Evolutionary conservation across 53 echinoderm and acorn worm genomes (phyloP), one percentile per base, ranked within the genome.

Genomic region (Mesocentrotus franciscanus): DNA sequence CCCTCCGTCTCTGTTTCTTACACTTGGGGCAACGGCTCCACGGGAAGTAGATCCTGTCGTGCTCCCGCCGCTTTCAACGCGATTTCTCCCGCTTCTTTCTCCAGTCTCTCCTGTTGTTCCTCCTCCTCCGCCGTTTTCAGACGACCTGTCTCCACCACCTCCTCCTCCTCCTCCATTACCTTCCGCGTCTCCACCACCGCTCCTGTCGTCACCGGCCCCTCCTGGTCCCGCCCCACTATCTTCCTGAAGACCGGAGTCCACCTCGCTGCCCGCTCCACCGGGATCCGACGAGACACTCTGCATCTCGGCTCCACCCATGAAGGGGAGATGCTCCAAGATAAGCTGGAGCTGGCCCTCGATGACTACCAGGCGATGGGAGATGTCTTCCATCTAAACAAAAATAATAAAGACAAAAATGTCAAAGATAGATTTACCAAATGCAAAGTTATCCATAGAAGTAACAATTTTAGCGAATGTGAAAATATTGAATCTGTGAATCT

Each of bases 341-440:
- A 94, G 61, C 59, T 98, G 96, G 32, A 98, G 92, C 90, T 97
- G 97, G 33, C 94, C 66, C 72, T 98, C 96, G 90, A 98, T 96
- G 12, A 95, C 94, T 39, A 90, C 93, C 75, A 98, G 84, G 35
- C 95, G 97, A 62, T 96, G 94, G 16, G 97, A 98, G 36, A 98
- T 90, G 34, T 95, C 92, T 83, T 93, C 94, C 97, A 98, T 98
- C 98, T 98, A 78, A 61, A 92, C 13, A 61, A 49, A 49, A 49
- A 49, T 4, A 49, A 81, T 36, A 9, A 56, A 64, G 61, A 35
- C 11, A 90, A 22, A 64, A n/a, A n/a, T 14, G 90, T 24, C 1
- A 85, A 85, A 85, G 78, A 56, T 18, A 55, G 85, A 85, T 85
- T 57, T 71, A 18, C 26, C 20, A 24, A 68, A 68, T 68, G 68